Evolutionary conservation across 2,113 vertebrate species (phyloP).

Genomic region (Pterocles burchelli): DNA sequence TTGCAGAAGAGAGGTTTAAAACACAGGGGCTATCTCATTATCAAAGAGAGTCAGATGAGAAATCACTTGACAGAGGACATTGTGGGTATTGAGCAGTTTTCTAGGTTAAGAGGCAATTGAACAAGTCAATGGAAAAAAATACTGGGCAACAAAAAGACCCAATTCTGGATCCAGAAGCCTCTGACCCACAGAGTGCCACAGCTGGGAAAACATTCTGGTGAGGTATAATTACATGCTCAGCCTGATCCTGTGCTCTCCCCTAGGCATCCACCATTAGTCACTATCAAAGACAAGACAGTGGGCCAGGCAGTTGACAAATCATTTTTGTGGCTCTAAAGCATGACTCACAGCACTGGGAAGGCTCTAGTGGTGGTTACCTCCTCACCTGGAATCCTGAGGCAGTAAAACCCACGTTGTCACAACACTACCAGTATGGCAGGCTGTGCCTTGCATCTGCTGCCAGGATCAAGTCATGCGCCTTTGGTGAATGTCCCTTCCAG

Average conservation of each 20-base stretch:
- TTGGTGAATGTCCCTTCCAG: background rate
- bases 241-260: background rate
- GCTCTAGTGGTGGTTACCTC: background rate
- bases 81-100: background rate
- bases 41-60: background rate
- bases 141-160: background rate
- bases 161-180: background rate
- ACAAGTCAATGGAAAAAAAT: background rate
- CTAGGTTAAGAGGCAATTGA: background rate
- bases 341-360: constrained; percentile 32
- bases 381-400: background rate
- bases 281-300: constrained; percentile 14
- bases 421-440: background rate
- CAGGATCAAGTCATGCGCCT: background rate
- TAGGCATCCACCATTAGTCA: constrained; percentile 15
- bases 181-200: background rate
- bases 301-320: constrained; percentile 15
- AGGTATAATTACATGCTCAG: background rate
- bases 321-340: background rate
- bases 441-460: background rate
- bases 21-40: background rate
- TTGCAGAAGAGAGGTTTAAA: background rate
- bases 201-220: background rate
- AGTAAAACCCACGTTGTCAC: background rate
- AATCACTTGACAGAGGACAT: background rate